Conservation (phyloP, 2,113 vertebrate species). For the Maccullochella peelii region DNA sequence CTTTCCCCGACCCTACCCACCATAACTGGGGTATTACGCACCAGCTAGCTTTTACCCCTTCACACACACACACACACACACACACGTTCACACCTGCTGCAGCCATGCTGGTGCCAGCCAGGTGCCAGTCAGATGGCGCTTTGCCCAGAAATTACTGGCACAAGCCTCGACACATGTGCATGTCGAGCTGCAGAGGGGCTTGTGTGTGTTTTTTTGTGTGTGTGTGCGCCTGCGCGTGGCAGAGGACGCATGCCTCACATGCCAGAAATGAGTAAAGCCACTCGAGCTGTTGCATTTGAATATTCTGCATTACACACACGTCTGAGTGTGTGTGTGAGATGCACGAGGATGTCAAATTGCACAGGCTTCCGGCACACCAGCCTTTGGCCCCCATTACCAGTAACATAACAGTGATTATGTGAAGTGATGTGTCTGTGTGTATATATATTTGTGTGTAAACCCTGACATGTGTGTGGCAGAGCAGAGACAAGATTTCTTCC, state of each 20-base stretch:
- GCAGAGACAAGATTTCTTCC: neutral
- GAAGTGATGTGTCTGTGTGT: conserved; percentile 54
- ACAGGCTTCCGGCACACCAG: conserved; percentile 41
- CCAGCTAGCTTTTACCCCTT: conserved; percentile 9
- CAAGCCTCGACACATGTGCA: conserved; percentile 43
- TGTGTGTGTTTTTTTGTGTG: conserved; percentile 35
- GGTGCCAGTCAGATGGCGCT: conserved; percentile 63
- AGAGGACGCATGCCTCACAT: conserved; percentile 52
- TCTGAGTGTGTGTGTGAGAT: neutral
- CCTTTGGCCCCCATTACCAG: conserved; percentile 41
- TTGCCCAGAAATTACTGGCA: conserved; percentile 66
- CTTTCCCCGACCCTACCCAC: neutral
- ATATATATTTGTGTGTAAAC: conserved; percentile 41
- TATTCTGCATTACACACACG: conserved; percentile 54
- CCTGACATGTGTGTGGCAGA: conserved; percentile 9
- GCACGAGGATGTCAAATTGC: neutral
- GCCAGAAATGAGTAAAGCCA: conserved; percentile 68
- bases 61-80: conserved; percentile 48
- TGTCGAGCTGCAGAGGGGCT: conserved; percentile 35
- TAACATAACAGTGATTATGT: conserved; percentile 39
- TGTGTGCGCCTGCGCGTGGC: conserved; percentile 42
- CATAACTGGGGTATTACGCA: conserved; percentile 17
- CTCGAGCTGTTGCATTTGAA: conserved; percentile 58
- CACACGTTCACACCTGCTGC: conserved; percentile 57
- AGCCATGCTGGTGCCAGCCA: conserved; percentile 36